Percentiles rank a stretch among this genome's conserved stretches.
These are phyloP conservation scores for Suillia variegata DNA, from an alignment of 2,888 invertebrate genomes.

Conservation along the genomic window DNA sequence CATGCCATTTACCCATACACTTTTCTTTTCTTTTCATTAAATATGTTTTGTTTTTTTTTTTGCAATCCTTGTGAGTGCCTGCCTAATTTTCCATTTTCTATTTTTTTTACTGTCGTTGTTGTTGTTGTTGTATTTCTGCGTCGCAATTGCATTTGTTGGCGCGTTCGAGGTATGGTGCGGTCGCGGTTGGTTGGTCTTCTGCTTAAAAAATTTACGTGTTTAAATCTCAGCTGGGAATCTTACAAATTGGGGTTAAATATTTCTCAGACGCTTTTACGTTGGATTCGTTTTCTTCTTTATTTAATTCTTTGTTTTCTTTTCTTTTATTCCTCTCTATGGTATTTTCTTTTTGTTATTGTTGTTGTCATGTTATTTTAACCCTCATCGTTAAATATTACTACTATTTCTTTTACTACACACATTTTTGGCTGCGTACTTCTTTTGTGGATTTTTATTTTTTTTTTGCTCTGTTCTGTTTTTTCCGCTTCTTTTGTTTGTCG, in stretches of 20 bases:
- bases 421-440: background rate
- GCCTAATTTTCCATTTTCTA: background rate
- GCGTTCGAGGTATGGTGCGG: background rate
- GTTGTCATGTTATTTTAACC: too few species aligned
- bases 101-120: background rate
- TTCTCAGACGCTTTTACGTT: slow-evolving; percentile 2
- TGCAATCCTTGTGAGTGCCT: background rate
- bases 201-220: too few species aligned
- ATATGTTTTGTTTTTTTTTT: background rate
- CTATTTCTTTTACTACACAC: slow-evolving; percentile 10
- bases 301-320: too few species aligned
- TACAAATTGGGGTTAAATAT: slow-evolving; percentile 53
- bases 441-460: slow-evolving; percentile 2
- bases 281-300: too few species aligned
- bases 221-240: slow-evolving; percentile 38
- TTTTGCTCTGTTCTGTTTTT: slow-evolving; percentile 27
- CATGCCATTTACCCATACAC: background rate
- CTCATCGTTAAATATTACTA: background rate
- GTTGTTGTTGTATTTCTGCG: background rate
- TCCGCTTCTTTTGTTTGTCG: slow-evolving; percentile 43
- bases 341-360: background rate
- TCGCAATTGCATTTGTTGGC: background rate
- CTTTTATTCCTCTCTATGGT: background rate
- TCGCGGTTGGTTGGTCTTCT: too few species aligned
- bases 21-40: too few species aligned